A percentile compares a stretch with the other conserved stretches of the same genome.
Conservation (phyloP, 2,113 vertebrate genomes). For the Hystrix brachyura region DNA sequence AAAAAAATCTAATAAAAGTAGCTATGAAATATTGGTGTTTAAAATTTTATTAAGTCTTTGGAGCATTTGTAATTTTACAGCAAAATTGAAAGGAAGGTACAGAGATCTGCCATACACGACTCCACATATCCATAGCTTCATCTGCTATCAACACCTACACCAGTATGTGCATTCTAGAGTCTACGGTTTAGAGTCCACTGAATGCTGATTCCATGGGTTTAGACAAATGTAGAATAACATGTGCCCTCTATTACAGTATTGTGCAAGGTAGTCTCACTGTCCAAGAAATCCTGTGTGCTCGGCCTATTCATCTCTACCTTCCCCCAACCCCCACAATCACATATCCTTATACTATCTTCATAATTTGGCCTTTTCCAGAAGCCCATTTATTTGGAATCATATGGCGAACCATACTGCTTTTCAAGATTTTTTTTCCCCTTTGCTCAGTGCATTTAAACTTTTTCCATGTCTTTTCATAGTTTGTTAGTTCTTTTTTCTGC, state of each 20-base stretch:
- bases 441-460: background rate
- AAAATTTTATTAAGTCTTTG: background rate
- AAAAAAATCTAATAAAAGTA: background rate
- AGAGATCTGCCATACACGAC: background rate
- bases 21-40: background rate
- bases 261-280: background rate
- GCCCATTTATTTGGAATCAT: background rate
- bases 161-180: background rate
- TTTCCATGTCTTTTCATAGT: background rate
- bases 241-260: no score
- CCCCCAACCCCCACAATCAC: background rate
- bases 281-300: background rate
- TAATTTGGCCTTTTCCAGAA: background rate
- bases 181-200: background rate
- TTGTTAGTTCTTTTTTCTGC: background rate
- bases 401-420: background rate
- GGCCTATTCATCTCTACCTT: background rate
- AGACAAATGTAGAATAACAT: background rate
- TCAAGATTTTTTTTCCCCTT: background rate
- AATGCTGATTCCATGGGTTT: background rate
- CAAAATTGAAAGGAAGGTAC: background rate
- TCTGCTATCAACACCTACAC: no score
- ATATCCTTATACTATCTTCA: background rate
- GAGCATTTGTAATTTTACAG: background rate
- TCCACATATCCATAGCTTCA: fast-evolving